phyloP scores from a whole-genome alignment of 1,140 invertebrate species.

The Leptoteleia sp. region DNA sequence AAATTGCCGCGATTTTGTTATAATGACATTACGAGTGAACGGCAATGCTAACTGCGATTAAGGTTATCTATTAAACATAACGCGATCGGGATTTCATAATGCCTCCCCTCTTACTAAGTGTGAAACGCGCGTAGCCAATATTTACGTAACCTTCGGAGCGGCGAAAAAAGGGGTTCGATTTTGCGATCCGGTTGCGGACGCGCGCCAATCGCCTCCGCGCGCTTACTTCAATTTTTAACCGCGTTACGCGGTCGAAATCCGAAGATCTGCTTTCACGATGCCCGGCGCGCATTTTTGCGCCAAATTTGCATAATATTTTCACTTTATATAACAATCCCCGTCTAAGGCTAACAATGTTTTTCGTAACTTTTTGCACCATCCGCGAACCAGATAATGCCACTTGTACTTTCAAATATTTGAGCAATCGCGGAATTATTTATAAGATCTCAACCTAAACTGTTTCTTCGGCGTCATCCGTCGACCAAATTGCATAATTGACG shows the following conservation, averaged over 20 bases:
- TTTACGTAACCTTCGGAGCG: slow-evolving; percentile 35
- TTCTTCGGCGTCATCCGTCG: too few relatives aligned
- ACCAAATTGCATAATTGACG: slow-evolving; percentile 18
- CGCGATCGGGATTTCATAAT: slow-evolving; percentile 45
- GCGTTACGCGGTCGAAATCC: slow-evolving; percentile 10
- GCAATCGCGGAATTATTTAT: slow-evolving; percentile 35
- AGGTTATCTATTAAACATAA: slow-evolving; percentile 36
- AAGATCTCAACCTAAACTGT: not conserved
- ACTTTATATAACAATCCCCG: slow-evolving; percentile 64
- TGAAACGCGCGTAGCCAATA: slow-evolving; percentile 6
- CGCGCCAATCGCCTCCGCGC: not conserved
- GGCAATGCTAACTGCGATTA: slow-evolving; percentile 11
- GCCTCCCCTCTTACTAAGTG: slow-evolving; percentile 14
- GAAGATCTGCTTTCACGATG: slow-evolving; percentile 40
- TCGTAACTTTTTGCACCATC: slow-evolving; percentile 55
- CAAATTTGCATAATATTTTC: slow-evolving; percentile 67
- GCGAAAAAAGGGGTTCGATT: slow-evolving; percentile 2
- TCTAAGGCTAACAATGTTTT: slow-evolving; percentile 39
- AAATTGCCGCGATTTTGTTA: slow-evolving; percentile 18
- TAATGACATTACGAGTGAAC: slow-evolving; percentile 29
- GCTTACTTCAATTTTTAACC: slow-evolving; percentile 4
- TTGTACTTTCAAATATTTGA: slow-evolving; percentile 29
- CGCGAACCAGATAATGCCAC: slow-evolving; percentile 24
- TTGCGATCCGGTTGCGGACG: not conserved
- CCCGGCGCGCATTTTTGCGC: slow-evolving; percentile 35